These are phyloP conservation scores for Mnemiopsis leidyi DNA, from an alignment of 37 sponge, comb jelly and placozoan genomes.

Conservation along the genomic window DNA sequence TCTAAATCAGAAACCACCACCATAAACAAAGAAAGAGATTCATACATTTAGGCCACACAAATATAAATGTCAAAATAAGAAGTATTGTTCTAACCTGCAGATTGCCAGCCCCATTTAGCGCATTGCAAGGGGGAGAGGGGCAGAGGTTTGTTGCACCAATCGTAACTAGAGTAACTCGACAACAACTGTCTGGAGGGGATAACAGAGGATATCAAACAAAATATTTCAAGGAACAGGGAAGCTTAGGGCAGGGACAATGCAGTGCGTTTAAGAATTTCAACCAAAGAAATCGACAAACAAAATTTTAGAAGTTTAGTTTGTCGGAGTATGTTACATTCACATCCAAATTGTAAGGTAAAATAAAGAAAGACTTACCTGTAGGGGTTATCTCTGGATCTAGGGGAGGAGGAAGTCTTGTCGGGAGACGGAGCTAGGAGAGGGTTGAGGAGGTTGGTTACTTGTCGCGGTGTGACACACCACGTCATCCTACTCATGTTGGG, in stretches of 20 bases:
- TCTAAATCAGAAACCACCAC: too few species aligned
- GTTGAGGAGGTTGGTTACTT: background rate
- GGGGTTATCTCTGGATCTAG: background rate
- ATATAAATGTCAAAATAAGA: too few species aligned
- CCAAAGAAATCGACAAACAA: too few species aligned
- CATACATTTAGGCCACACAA: too few species aligned
- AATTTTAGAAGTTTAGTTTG: too few species aligned
- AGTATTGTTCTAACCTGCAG: background rate
- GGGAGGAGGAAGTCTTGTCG: background rate
- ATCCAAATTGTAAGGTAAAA: too few species aligned
- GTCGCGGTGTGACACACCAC: slow-evolving; percentile 20
- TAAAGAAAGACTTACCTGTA: background rate
- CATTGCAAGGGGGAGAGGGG: slow-evolving; percentile 42
- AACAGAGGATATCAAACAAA: too few species aligned
- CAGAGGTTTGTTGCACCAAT: slow-evolving; percentile 2
- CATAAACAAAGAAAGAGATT: too few species aligned
- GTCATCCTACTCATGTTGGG: background rate
- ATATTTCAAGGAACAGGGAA: too few species aligned
- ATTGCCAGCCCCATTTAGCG: slow-evolving; percentile 49
- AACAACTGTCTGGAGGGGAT: background rate
- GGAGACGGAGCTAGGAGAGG: slow-evolving; percentile 7
- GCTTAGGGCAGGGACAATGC: too few species aligned
- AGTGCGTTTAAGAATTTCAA: too few species aligned
- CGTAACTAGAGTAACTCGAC: background rate
- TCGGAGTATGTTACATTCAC: too few species aligned